phyloP scores from a whole-genome alignment of 92 coral and sea anemone species.

The Porites cylindrica region DNA sequence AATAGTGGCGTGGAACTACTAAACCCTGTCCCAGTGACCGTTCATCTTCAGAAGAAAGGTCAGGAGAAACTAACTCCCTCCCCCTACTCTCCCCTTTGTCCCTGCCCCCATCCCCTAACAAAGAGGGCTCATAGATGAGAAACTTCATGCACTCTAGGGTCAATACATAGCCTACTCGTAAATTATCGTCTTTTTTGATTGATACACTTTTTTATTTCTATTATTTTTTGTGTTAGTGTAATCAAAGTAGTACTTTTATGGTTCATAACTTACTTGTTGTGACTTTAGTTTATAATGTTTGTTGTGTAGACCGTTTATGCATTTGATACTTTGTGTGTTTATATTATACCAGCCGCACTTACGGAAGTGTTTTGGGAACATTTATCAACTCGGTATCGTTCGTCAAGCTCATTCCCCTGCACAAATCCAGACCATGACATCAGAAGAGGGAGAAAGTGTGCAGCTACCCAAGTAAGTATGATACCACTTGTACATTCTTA shows the following conservation, averaged over 20 bases:
- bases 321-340: not conserved
- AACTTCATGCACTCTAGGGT: too few relatives aligned
- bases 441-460: conserved; percentile 92
- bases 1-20: not conserved
- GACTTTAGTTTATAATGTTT: too few relatives aligned
- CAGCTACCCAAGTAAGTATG: conserved; percentile 86
- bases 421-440: conserved; percentile 87
- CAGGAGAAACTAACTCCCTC: too few relatives aligned
- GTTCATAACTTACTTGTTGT: not conserved
- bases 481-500: not conserved
- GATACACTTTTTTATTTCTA: too few relatives aligned
- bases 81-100: too few relatives aligned
- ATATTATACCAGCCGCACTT: conserved; percentile 84
- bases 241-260: too few relatives aligned
- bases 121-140: too few relatives aligned
- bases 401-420: conserved; percentile 89
- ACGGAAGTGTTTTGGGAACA: conserved; percentile 93
- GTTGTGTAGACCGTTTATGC: not conserved
- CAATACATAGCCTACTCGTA: too few relatives aligned
- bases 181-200: too few relatives aligned
- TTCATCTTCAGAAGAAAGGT: too few relatives aligned
- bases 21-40: not conserved
- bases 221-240: too few relatives aligned
- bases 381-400: conserved; percentile 83
- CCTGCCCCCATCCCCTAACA: too few relatives aligned